Base-by-base conservation (phyloP, 2,888 invertebrate genomes). In the Horisme vitalbata region DNA sequence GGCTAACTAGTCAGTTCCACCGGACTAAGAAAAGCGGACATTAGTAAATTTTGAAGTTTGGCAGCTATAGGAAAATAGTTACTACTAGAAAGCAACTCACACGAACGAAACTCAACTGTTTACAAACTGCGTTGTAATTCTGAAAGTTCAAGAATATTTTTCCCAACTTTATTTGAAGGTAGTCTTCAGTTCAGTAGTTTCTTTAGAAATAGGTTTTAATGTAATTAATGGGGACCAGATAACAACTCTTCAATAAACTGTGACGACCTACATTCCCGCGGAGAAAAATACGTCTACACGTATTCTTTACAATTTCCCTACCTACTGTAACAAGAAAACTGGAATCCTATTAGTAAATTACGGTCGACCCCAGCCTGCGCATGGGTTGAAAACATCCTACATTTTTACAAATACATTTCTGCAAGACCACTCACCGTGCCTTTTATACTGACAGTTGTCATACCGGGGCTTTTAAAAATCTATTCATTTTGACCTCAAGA, bases 401-500 rank as follows among this genome's bases (percentile, higher is more conserved):
- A 43, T 65, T 69, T 63, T 63, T 52, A n/a, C 50, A 63, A 65
- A 57, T 55, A 59, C 52, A 54, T 61, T 65, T 65, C 61, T 61
- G 48, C 63, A 55, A 57, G 63, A 70, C 71, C 75, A 75, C 79
- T 80, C 78, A 73, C 67, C 70, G 72, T 81, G 83, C 79, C 74
- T 81, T 84, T 84, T 77, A 83, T 76, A 75, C 71, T 75, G 82
- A 80, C 86, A 85, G 83, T 80, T 81, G 79, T 80, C 76, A 73
- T 70, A 68, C 71, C 69, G 68, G 67, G 67, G 75, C 77, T 81
- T 83, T 83, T 79, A 81, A 83, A 83, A 73, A 82, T 76, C 84
- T 83, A 83, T 86, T 85, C 83, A 85, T 83, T 84, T 80, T 76
- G 83, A 80, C 83, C 83, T 83, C 83, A 84, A 85, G 85, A 79